Conservation (phyloP, 1,140 invertebrate species). For the Proctacanthus coquilletti region DNA sequence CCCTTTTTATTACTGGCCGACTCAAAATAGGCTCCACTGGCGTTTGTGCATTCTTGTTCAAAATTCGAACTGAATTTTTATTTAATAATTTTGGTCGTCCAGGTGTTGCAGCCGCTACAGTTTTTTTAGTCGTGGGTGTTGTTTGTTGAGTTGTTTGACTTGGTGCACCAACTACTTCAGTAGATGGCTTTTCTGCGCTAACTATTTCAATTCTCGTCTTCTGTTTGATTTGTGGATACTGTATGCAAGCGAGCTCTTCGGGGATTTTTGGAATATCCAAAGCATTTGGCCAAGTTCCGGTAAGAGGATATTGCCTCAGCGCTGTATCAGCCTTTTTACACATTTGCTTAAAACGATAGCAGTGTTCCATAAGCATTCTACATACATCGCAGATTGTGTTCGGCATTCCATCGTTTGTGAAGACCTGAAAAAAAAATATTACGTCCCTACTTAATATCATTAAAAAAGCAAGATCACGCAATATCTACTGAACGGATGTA, state of each 20-base stretch:
- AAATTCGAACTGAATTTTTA: conserved; percentile 20
- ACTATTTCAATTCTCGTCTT: background rate
- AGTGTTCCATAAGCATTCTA: conserved; percentile 45
- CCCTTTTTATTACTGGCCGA: conserved; percentile 15
- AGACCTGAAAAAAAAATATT: conserved; percentile 41
- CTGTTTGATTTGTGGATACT: conserved; percentile 4
- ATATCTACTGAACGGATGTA: too few species aligned
- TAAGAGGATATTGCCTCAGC: conserved; percentile 45
- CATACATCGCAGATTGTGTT: conserved; percentile 50
- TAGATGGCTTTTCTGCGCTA: background rate
- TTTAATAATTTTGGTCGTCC: conserved; percentile 21
- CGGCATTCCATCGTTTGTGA: conserved; percentile 55
- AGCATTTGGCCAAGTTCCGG: conserved; percentile 41
- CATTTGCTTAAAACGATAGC: conserved; percentile 55
- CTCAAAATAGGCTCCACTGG: conserved; percentile 16
- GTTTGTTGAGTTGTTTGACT: background rate
- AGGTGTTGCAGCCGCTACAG: background rate
- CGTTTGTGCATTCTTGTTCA: conserved; percentile 17
- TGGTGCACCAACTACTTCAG: background rate
- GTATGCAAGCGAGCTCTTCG: conserved; percentile 12
- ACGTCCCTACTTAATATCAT: too few species aligned
- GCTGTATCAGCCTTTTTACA: conserved; percentile 55
- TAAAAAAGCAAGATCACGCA: too few species aligned
- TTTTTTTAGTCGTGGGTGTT: background rate
- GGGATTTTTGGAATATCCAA: conserved; percentile 30